Base-by-base conservation (phyloP, 2,113 vertebrate genomes). In the Sphyrna mokarran region DNA sequence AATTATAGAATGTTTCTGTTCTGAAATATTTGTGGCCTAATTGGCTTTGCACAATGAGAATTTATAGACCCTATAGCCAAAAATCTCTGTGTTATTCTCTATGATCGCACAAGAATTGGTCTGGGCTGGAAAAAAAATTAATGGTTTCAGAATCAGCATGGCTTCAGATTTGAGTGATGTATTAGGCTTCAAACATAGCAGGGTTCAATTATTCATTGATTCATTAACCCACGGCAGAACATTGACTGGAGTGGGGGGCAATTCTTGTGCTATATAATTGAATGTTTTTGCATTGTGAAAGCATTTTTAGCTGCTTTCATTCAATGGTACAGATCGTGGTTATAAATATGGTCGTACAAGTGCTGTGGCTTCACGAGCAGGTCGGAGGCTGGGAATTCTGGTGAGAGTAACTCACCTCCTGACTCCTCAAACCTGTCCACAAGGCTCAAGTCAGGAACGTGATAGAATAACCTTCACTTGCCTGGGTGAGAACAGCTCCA, bases 21-120 rank as follows among this genome's bases (percentile, higher is more conserved):
- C 69, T 54, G 29, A 14, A 76, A 72, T 26, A 33, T 54, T 95
- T 72, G 40, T 95, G 40, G 68, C 23, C 69, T 76, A 43, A 95
- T 76, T 95, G 69, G 94, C 68, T 95, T 18, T 29, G 5, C 40
- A 22, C 72, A 72, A 95, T 54, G 69, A 72, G 72, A 72, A 95
- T 95, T 95, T 95, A 95, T 95, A 48, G 68, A 43, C 94, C 69
- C 72, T 95, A 18, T 54, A 72, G 33, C 94, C 69, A 54, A 72
- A 95, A 23, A 33, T 72, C 69, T 95, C 54, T 95, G 69, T 29
- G 94, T 66, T 72, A 29, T 95, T 95, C 94, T 95, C 22, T 22
- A 43, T 95, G 72, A 95, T 48, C 69, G 69, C 69, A 33, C 94
- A 95, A 72, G 94, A 72, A 95, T 95, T 72, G 66, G 69, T 7